Conservation (phyloP, 2,113 vertebrate species). For the Furnarius figulus region DNA sequence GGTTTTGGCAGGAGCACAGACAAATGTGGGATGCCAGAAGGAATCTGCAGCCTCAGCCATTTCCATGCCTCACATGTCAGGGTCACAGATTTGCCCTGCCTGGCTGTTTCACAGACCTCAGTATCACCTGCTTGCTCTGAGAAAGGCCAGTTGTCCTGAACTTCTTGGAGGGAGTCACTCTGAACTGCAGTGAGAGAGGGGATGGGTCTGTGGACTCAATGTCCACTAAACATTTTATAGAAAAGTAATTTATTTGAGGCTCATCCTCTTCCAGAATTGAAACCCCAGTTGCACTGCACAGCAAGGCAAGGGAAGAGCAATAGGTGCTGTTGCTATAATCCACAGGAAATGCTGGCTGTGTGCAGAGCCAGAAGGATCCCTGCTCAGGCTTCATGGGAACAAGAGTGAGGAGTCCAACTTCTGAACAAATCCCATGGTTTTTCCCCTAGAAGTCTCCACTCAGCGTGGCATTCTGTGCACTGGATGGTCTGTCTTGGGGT, state of each 20-base stretch:
- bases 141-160: not conserved
- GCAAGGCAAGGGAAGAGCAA: not conserved
- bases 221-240: not conserved
- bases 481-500: accelerated
- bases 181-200: not conserved
- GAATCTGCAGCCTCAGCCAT: not conserved
- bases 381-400: accelerated
- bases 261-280: not conserved
- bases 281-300: not conserved
- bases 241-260: not conserved
- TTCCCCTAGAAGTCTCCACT: not conserved
- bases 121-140: not conserved
- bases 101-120: not conserved
- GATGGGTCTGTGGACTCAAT: not conserved
- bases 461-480: accelerated
- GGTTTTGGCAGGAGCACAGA: not conserved
- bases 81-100: not conserved
- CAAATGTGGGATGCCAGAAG: not conserved
- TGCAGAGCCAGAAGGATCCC: not conserved
- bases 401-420: accelerated
- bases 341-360: not conserved
- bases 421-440: accelerated
- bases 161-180: not conserved
- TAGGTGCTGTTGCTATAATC: not conserved
- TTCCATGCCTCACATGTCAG: not conserved